Base-by-base conservation (phyloP, 2,888 invertebrate species). In the Dynastes hyllus region DNA sequence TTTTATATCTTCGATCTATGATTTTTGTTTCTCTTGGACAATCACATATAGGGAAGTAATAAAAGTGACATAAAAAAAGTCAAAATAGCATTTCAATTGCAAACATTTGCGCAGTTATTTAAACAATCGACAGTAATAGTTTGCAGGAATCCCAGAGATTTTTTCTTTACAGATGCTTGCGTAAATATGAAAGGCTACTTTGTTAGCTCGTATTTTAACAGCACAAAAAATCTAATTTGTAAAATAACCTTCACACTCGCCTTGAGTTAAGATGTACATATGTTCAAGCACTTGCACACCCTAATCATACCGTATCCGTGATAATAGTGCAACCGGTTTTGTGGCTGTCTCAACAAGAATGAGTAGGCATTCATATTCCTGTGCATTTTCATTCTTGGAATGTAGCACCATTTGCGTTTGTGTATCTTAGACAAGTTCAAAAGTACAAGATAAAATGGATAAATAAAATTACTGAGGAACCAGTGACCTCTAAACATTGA, bases 251-350 rank as follows among this genome's bases (percentile, higher is more conserved):
- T 45, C 45, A 8, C 8, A 45, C 45, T 45, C 45, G n/a, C 63
- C 63, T 63, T 63, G 63, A 63, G 8, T 63, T 13, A 29, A 63
- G 13, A n/a, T 32, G 32, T 0, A 37, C 32, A 55, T 55, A 6
- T 55, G 11, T 32, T 29, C 63, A 61, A 27, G 27, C 29, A 29
- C 27, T 29, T 29, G 6, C 63, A 13, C n/a, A 63, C 32, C 63
- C 63, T 32, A 27, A 32, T 27, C 27, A 5, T 63, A 13, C 63
- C 32, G 5, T 32, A 32, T 63, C 27, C 11, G 63, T 2, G 63
- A 32, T 32, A 63, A 13, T 63, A 32, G 55, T n/a, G 63, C 63
- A 63, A 29, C 63, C 63, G 63, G 63, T 63, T 63, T 11, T 29
- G 2, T 11, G 27, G 6, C 63, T 1, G n/a, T 32, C 32, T 63